Evolutionary conservation across 2,888 invertebrate genomes (phyloP).

Genomic region (Aelia acuminata): DNA sequence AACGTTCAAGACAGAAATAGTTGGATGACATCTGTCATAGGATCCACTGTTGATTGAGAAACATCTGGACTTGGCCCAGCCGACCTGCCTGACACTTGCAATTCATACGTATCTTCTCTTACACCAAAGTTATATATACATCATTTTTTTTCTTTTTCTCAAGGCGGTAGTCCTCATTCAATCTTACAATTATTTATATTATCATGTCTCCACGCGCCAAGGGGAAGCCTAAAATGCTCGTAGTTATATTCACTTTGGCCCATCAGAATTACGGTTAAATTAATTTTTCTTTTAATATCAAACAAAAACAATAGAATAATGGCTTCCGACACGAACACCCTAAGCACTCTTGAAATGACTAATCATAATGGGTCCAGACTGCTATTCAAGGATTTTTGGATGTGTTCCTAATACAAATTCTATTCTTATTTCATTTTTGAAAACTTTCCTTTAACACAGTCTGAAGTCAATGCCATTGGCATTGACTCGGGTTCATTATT

Average conservation of each 20-base stretch:
- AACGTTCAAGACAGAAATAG: conserved; percentile 4
- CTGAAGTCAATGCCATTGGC: too few species aligned
- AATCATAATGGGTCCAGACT: too few species aligned
- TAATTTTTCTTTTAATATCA: too few species aligned
- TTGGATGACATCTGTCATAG: neutral
- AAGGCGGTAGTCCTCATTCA: neutral
- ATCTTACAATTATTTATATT: neutral
- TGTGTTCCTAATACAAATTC: too few species aligned
- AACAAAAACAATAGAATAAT: too few species aligned
- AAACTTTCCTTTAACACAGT: too few species aligned
- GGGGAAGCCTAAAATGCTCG: neutral
- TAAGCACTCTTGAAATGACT: too few species aligned
- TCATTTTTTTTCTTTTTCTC: neutral
- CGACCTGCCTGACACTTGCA: neutral
- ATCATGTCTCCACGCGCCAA: neutral
- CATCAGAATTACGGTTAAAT: too few species aligned
- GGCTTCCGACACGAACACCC: too few species aligned
- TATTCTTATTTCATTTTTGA: too few species aligned
- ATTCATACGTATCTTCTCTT: neutral
- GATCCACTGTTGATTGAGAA: neutral
- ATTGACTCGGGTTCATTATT: too few species aligned
- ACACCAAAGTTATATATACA: neutral
- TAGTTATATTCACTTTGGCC: neutral
- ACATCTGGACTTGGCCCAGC: neutral
- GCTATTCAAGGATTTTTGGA: too few species aligned